phyloP scores from a whole-genome alignment of 2,888 invertebrate species.

The Epiblema foenella region DNA sequence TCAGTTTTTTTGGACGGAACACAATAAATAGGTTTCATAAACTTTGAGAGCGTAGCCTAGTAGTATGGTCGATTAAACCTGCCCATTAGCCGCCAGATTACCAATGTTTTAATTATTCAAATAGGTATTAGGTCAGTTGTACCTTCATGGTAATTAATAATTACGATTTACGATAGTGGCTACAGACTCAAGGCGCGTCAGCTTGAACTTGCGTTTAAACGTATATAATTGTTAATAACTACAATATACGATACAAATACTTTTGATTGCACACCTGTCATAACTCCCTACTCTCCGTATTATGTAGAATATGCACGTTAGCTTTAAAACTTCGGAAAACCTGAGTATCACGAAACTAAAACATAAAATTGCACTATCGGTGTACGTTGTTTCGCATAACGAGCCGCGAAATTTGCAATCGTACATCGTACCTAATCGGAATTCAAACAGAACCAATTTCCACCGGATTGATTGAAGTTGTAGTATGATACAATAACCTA shows the following conservation, averaged over 20 bases:
- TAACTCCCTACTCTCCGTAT: not conserved
- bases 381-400: slow-evolving; percentile 21
- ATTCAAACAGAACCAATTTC: slow-evolving; percentile 10
- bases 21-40: not conserved
- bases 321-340: not conserved
- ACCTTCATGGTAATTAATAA: not conserved
- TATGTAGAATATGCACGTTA: not conserved
- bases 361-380: slow-evolving; percentile 15
- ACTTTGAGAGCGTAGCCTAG: not conserved
- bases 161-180: not conserved
- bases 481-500: slow-evolving; percentile 5
- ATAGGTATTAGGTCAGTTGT: slow-evolving; percentile 4
- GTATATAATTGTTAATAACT: not conserved
- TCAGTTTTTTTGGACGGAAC: too few species aligned
- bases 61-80: not conserved
- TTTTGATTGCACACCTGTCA: too few species aligned
- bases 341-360: not conserved
- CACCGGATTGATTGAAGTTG: slow-evolving; percentile 5
- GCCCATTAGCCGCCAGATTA: not conserved
- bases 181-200: not conserved
- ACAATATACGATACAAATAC: not conserved
- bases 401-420: slow-evolving; percentile 14
- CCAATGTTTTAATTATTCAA: not conserved
- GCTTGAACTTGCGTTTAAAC: not conserved
- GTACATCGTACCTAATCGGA: slow-evolving; percentile 11